Percentiles rank a stretch among this genome's conserved stretches.
phyloP scores from a whole-genome alignment of 2,888 invertebrate species.

The Aleiodes leptofemur region DNA sequence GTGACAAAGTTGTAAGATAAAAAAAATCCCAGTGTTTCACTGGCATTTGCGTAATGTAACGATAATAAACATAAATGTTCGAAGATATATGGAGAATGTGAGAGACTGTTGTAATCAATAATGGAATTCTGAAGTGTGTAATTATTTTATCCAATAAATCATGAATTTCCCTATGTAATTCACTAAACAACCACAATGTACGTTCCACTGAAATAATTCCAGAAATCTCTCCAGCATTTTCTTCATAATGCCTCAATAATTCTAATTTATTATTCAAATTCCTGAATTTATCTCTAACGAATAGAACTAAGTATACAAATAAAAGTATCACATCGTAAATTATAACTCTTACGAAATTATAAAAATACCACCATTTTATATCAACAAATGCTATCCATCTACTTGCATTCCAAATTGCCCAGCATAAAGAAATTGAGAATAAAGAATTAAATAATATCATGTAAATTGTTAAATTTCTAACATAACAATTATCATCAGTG shows the following conservation, averaged over 20 bases:
- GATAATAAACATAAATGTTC: constrained; percentile 3
- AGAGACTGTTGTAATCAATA: neutral
- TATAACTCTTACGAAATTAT: neutral
- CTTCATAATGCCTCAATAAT: neutral
- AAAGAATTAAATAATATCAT: neutral
- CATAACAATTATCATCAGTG: neutral
- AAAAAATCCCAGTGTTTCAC: neutral
- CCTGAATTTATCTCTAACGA: neutral
- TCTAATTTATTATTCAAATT: neutral
- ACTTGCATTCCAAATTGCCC: neutral
- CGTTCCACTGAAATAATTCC: too few relatives aligned
- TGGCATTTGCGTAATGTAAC: neutral
- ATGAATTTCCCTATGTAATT: neutral
- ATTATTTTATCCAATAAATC: neutral
- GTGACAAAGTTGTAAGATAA: neutral
- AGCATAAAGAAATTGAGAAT: neutral
- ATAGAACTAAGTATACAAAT: neutral
- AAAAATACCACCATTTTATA: constrained; percentile 1
- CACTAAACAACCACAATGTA: neutral
- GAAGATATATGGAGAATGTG: neutral
- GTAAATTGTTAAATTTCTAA: neutral
- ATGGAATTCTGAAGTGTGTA: neutral
- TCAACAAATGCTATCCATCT: neutral
- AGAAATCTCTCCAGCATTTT: too few relatives aligned
- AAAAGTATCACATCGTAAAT: neutral